Conservation (phyloP, 2,888 invertebrate genomes). For the Ormyrus labotus region DNA sequence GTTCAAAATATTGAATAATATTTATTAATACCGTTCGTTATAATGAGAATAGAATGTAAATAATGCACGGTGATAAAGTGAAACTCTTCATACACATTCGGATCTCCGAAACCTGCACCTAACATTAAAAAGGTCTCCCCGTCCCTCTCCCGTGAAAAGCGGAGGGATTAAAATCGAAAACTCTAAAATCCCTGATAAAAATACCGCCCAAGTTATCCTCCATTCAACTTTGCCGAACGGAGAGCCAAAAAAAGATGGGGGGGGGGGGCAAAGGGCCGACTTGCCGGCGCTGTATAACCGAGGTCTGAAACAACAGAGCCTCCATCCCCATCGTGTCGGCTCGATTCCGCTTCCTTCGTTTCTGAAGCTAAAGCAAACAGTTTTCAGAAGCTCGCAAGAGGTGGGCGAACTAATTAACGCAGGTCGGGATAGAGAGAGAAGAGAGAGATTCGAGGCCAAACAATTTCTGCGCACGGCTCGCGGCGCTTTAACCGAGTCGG, state of each 20-base stretch:
- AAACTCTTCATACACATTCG: too few species aligned
- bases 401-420: slow-evolving; percentile 71
- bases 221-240: background rate
- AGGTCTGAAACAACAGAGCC: slow-evolving; percentile 67
- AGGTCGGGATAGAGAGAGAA: slow-evolving; percentile 29
- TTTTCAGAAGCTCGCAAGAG: slow-evolving; percentile 61
- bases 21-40: too few species aligned
- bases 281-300: background rate
- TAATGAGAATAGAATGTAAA: too few species aligned
- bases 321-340: slow-evolving; percentile 33
- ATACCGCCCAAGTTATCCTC: background rate
- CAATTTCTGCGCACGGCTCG: background rate
- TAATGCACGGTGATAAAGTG: too few species aligned
- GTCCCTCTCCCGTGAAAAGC: too few species aligned
- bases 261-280: background rate
- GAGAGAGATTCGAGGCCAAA: background rate
- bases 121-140: too few species aligned
- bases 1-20: too few species aligned
- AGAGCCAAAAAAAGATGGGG: background rate
- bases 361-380: slow-evolving; percentile 69
- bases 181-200: too few species aligned
- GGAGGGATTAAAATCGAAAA: too few species aligned
- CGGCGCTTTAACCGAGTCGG: slow-evolving; percentile 13
- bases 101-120: too few species aligned
- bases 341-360: slow-evolving; percentile 58